Evolutionary conservation across 2,113 vertebrate genomes (phyloP), one percentile per base, ranked within the genome.

Genomic region (Psittacara wagleri): DNA sequence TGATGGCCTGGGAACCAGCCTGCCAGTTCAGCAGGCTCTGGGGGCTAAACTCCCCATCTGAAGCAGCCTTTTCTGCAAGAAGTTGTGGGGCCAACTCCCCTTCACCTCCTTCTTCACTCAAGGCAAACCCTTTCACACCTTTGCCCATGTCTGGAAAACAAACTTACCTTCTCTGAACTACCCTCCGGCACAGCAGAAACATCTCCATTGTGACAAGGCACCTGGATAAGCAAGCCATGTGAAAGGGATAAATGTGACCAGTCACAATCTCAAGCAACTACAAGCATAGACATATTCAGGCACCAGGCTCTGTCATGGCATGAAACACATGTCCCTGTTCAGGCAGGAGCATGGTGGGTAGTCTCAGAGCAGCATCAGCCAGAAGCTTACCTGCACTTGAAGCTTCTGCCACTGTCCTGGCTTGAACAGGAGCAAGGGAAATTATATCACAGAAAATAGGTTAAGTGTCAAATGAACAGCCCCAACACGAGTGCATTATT

Each of bases 331-430:
- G 63, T 10, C 15, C 18, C 5, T 72, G 52, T 46, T 15, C 31
- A 80, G 24, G 46, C 0, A 66, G 3, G 3, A 9, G 4, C 1
- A 17, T 27, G n/a, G 39, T 22, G 10, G 62, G 9, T 2, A 16
- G 17, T 13, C 46, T 66, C 27, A 29, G 28, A 75, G 25, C 37
- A 81, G 43, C 13, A n/a, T 5, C 37, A 92, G 39, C 35, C 57
- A 76, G 25, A 72, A 39, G 62, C 39, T 61, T 25, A 55, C 25
- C 52, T 66, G 37, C 9, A 3, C 10, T 7, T 2, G 68, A 72
- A 70, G 37, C 18, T 69, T 80, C 49, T 62, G 5, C 33, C 57
- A 59, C 33, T 35, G 24, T 13, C 35, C 19, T 43, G 10, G 52
- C 24, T 68, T 43, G 16, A 59, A 12, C 2, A 3, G 6, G 25